Evolutionary conservation across 92 coral and sea anemone genomes (phyloP), one percentile per base, ranked within the genome.

Genomic region (Chrysogorgia sp.): DNA sequence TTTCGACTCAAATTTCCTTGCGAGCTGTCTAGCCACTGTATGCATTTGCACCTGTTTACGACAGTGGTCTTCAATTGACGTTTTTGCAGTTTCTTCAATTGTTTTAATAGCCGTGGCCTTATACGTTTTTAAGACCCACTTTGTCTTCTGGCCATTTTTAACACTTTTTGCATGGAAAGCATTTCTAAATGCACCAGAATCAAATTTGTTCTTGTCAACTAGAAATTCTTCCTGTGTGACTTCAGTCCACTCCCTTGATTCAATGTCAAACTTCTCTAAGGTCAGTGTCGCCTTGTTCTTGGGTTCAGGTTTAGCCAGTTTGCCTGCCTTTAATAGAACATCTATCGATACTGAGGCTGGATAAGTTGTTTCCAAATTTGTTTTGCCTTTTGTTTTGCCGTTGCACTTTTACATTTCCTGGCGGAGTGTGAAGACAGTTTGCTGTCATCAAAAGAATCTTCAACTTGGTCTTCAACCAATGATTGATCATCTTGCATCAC

Each of bases 21-120:
- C 63, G 1, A 72, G 32, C n/a, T 72, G 86, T 13, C 80, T 24
- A 5, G 86, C 81, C 15, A 82, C 86, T 0, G 74, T 74, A 63
- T 82, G 86, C 81, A 82, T 82, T 24, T 82, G 86, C 58, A 82
- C 86, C 35, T 82, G 86, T 49, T 72, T 82, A 7, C 81, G 74
- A 7, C 55, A 21, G 34, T 82, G 86, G 34, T 41, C 17, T 63
- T 72, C 86, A 26, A 74, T 22, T 17, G 86, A 14, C 2, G 79
- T 34, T 22, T 61, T 63, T 12, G 71, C 9, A 12, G 65, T 60
- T 2, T 53, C 84, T 43, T 40, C 45, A 35, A 82, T 82, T 10
- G 81, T 67, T 28, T 47, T 60, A 0, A 82, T 6, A 8, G 86
- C 74, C 13, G 47, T 34, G 60, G 6, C 15, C 41, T 57, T 68